Evolutionary conservation across 2,113 vertebrate genomes (phyloP).

Genomic region (Apteryx owenii): DNA sequence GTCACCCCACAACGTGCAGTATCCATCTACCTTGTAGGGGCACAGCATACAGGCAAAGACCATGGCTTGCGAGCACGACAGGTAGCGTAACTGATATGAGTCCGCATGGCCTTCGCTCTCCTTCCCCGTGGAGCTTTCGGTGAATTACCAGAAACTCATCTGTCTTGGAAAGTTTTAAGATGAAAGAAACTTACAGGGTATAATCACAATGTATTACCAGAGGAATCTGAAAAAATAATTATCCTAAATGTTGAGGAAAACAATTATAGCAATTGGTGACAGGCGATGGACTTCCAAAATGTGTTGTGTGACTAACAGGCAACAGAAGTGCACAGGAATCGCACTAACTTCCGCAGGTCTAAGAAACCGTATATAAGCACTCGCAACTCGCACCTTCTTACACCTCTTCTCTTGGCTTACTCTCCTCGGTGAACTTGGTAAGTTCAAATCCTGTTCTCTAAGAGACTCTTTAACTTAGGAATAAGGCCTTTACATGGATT

Average conservation of each 20-base stretch:
- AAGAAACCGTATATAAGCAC: constrained; percentile 11
- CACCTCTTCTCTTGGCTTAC: neutral
- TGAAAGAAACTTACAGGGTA: neutral
- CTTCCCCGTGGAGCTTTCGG: neutral
- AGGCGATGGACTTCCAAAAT: constrained; percentile 25
- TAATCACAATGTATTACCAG: neutral
- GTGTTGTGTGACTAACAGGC: neutral
- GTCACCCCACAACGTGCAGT: neutral
- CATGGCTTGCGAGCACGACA: too few relatives aligned
- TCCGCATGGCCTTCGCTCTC: neutral
- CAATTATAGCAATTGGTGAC: constrained; percentile 45
- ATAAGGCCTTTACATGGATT: neutral
- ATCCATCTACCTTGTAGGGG: neutral
- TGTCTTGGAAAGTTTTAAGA: neutral
- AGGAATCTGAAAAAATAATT: constrained; percentile 36
- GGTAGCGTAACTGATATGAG: neutral
- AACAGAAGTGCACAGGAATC: neutral
- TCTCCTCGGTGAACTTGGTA: neutral
- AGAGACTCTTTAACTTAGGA: neutral
- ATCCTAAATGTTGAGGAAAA: neutral
- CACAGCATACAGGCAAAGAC: neutral
- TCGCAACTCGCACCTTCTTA: neutral
- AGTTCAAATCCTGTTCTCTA: accelerated
- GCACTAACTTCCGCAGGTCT: neutral
- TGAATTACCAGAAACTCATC: neutral